phyloP scores from a whole-genome alignment of 35 echinoderm and acorn worm species.

The Heliocidaris erythrogramma region DNA sequence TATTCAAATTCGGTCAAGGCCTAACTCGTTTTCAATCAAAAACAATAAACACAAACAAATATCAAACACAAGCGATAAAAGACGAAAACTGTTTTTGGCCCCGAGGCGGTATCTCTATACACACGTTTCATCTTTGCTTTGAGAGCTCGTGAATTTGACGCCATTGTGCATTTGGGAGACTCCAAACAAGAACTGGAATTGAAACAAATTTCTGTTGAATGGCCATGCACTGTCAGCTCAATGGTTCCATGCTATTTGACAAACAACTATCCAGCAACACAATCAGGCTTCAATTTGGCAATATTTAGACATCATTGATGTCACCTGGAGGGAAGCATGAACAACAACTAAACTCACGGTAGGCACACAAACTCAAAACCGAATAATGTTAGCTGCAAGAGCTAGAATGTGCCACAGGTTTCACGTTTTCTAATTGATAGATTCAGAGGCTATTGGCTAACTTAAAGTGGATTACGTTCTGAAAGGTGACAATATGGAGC shows the following conservation, averaged over 20 bases:
- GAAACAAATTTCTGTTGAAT: conserved; percentile 24
- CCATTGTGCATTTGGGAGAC: conserved; percentile 24
- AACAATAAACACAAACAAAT: conserved; percentile 18
- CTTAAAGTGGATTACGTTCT: neutral
- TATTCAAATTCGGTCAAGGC: conserved; percentile 33
- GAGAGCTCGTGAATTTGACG: neutral
- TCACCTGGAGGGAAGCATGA: neutral
- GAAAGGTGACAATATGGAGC: neutral
- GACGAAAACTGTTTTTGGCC: conserved; percentile 11
- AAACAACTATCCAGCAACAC: neutral
- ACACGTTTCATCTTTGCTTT: neutral
- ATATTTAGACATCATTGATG: neutral
- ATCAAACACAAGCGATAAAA: neutral
- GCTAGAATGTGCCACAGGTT: too few relatives aligned
- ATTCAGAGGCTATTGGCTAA: neutral
- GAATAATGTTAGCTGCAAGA: neutral
- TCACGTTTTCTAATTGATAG: too few relatives aligned
- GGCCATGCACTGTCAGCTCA: conserved; percentile 13
- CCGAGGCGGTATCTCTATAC: conserved; percentile 5
- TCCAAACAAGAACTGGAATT: conserved; percentile 20
- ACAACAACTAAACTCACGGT: neutral
- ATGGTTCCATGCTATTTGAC: neutral
- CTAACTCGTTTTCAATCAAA: neutral
- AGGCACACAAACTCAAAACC: neutral
- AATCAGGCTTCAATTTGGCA: neutral